phyloP scores from a whole-genome alignment of 2,113 vertebrate genomes.

The Bubo scandiacus region DNA sequence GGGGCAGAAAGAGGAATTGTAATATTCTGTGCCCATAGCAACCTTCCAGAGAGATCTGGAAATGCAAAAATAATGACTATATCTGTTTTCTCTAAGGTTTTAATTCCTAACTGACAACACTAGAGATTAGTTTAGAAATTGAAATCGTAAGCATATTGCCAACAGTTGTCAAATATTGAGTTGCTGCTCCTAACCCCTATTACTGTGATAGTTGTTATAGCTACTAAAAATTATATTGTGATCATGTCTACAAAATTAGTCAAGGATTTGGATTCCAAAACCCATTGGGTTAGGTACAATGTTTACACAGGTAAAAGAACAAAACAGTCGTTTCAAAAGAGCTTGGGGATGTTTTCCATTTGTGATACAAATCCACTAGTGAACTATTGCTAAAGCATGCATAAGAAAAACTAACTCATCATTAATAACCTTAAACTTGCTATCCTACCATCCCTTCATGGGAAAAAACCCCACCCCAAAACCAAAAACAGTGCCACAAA shows the following conservation, averaged over 20 bases:
- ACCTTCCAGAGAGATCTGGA: neutral
- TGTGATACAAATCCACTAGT: neutral
- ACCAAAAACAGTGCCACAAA: neutral
- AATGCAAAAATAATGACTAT: neutral
- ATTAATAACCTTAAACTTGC: neutral
- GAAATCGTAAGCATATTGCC: neutral
- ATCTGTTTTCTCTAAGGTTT: neutral
- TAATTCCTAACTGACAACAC: neutral
- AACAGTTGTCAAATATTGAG: neutral
- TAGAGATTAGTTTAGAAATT: neutral
- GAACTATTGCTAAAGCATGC: neutral
- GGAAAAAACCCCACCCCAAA: no score
- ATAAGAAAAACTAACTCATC: neutral
- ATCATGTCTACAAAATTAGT: neutral
- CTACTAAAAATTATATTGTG: neutral
- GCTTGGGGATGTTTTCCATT: neutral
- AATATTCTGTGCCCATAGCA: neutral
- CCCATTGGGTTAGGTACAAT: neutral
- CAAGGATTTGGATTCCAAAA: neutral
- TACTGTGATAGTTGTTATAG: neutral
- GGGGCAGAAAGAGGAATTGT: neutral
- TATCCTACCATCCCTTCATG: neutral
- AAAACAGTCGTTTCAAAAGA: neutral
- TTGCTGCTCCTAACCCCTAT: neutral
- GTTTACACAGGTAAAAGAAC: neutral